These are phyloP conservation scores for Saccostrea echinata DNA, from an alignment of 1,140 invertebrate species.

Conservation along the genomic window DNA sequence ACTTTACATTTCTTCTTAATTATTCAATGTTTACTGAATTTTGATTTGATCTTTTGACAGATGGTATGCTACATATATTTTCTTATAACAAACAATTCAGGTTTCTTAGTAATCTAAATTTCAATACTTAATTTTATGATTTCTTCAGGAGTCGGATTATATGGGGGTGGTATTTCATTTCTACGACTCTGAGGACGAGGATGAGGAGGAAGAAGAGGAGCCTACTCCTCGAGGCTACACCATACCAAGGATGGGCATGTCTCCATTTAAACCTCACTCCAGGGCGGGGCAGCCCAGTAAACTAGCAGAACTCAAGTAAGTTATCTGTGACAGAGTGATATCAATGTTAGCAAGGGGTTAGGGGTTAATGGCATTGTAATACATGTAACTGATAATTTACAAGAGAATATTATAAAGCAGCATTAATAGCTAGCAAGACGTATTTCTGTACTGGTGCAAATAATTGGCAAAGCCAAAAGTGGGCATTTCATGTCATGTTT, in stretches of 20 bases:
- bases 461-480: not conserved
- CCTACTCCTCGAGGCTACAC: not conserved
- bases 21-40: no score
- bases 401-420: not conserved
- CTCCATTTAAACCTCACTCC: conserved; percentile 53
- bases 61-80: no score
- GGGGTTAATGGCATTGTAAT: not conserved
- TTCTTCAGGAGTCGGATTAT: conserved; percentile 77
- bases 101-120: not conserved
- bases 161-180: conserved; percentile 79
- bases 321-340: not conserved
- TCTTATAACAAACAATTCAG: not conserved
- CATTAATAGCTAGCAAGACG: not conserved
- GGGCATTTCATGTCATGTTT: not conserved
- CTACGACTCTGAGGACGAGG: conserved; percentile 77
- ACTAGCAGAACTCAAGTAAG: conserved; percentile 62
- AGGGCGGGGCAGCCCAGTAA: conserved; percentile 60
- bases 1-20: no score
- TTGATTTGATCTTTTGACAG: no score
- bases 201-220: conserved; percentile 70
- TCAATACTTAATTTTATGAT: no score
- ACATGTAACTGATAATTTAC: not conserved
- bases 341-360: not conserved
- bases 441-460: not conserved
- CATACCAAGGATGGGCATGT: not conserved